phyloP scores from a whole-genome alignment of 2,797 vertebrate species.

The Basileuterus tristriatus region DNA sequence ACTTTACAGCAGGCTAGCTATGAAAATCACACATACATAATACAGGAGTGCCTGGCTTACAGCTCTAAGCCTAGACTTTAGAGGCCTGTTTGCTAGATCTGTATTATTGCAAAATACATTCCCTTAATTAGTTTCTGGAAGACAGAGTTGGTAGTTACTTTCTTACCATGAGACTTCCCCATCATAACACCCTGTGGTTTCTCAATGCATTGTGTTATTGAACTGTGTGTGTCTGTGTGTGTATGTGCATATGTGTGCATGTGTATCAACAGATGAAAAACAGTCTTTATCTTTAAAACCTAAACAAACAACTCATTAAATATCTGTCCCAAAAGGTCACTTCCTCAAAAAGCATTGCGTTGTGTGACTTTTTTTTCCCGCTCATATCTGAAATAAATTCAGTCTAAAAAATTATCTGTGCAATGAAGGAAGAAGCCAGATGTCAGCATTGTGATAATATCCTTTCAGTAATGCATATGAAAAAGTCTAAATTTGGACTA shows the following conservation, averaged over 20 bases:
- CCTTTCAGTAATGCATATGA: conserved; percentile 31
- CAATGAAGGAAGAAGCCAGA: neutral
- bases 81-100: conserved; percentile 54
- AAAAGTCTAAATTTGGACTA: conserved; percentile 52
- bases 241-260: neutral
- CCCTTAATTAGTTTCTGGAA: conserved; percentile 77
- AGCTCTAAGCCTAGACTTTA: conserved; percentile 26
- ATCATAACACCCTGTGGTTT: conserved; percentile 40
- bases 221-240: neutral
- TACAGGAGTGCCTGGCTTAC: conserved; percentile 42
- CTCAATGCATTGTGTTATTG: neutral
- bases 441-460: neutral
- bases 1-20: conserved; percentile 61
- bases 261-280: neutral
- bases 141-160: conserved; percentile 71
- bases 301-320: conserved; percentile 15
- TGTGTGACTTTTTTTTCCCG: neutral
- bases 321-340: conserved; percentile 36
- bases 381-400: neutral
- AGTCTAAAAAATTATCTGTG: neutral
- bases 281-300: neutral
- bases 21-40: conserved; percentile 68
- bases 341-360: conserved; percentile 4
- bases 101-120: conserved; percentile 64
- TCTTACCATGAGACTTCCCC: conserved; percentile 18